Conservation (phyloP, 2,113 vertebrate species). For the Hemiscyllium ocellatum region DNA sequence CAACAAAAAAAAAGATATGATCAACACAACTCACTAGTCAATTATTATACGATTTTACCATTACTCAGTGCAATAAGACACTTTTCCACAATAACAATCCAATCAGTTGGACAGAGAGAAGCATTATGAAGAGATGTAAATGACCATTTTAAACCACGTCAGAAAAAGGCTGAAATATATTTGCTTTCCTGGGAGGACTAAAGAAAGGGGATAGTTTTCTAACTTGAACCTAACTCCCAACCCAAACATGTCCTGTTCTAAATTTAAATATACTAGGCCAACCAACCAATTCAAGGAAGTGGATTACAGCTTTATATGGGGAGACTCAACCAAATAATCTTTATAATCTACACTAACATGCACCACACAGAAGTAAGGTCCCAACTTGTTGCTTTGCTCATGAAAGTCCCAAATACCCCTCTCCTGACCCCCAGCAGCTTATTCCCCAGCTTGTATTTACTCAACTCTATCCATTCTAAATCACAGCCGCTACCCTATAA, state of each 20-base stretch:
- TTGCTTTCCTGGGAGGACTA: background rate
- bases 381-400: background rate
- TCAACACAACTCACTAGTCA: background rate
- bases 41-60: background rate
- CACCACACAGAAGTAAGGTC: background rate
- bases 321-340: background rate
- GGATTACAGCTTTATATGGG: background rate
- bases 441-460: too few relatives aligned
- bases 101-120: background rate
- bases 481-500: too few relatives aligned
- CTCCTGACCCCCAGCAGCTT: too few relatives aligned
- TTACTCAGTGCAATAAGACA: background rate
- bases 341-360: background rate
- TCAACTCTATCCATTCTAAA: background rate
- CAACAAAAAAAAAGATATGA: conserved; percentile 25
- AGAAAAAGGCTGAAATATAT: background rate
- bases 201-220: background rate
- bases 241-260: background rate
- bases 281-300: background rate
- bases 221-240: background rate
- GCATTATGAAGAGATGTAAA: background rate
- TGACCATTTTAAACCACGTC: background rate
- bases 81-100: background rate
- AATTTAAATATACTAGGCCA: too few relatives aligned
- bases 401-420: too few relatives aligned